Evolutionary conservation across 2,888 invertebrate genomes (phyloP).

Genomic region (Drosophila atripex): DNA sequence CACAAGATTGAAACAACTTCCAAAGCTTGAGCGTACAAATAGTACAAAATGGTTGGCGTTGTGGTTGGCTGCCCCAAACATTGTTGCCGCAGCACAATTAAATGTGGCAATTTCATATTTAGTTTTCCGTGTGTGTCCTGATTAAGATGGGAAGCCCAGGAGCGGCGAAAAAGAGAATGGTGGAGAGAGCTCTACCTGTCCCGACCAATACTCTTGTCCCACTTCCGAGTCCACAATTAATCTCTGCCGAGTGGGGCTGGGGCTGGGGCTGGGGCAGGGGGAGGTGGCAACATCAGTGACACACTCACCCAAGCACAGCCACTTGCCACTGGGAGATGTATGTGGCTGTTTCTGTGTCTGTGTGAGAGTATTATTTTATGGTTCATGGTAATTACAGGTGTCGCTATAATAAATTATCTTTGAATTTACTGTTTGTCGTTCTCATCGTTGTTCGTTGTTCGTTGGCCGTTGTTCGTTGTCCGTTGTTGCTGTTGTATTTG

Average conservation of each 20-base stretch:
- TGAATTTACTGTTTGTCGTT: conserved; percentile 80
- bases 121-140: conserved; percentile 41
- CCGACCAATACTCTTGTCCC: conserved; percentile 32
- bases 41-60: not conserved
- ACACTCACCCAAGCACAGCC: conserved; percentile 18
- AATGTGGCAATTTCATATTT: conserved; percentile 65
- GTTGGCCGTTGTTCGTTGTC: conserved; percentile 35
- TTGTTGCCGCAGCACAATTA: conserved; percentile 66
- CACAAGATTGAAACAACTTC: conserved; percentile 19
- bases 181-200: conserved; percentile 1
- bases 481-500: conserved; percentile 23
- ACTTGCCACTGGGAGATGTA: conserved; percentile 24
- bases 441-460: conserved; percentile 40
- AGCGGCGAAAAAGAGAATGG: conserved; percentile 5
- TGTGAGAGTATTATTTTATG: conserved; percentile 72
- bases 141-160: conserved; percentile 44
- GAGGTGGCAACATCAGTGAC: conserved; percentile 16
- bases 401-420: conserved; percentile 80
- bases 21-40: conserved; percentile 3
- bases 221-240: conserved; percentile 43
- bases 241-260: conserved; percentile 21
- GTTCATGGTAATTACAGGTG: conserved; percentile 80
- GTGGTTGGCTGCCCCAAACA: conserved; percentile 26
- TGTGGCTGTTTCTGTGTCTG: conserved; percentile 11
- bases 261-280: not conserved